phyloP scores from a whole-genome alignment of 2,113 vertebrate species.

The Capreolus pygargus region DNA sequence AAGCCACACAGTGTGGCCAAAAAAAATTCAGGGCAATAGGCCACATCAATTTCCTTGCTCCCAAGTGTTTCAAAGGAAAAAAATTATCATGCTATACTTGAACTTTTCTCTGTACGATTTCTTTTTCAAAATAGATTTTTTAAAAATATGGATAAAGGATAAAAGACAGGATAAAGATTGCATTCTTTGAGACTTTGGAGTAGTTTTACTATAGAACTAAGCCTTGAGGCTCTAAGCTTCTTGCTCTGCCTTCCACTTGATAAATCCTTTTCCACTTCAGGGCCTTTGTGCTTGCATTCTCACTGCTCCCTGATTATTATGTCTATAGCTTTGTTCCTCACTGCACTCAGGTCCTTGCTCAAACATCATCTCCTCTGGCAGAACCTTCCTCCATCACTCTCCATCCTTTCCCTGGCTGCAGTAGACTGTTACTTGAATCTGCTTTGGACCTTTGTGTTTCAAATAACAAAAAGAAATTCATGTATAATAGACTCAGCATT shows the following conservation, averaged over 20 bases:
- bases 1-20: background rate
- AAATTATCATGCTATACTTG: background rate
- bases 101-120: background rate
- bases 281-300: background rate
- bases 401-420: background rate
- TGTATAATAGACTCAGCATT: background rate
- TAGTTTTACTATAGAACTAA: background rate
- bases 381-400: background rate
- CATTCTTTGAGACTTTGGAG: background rate
- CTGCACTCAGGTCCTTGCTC: background rate
- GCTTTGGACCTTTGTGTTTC: background rate
- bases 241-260: background rate
- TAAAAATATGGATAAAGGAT: background rate
- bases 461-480: conserved; percentile 16
- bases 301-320: background rate
- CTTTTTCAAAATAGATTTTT: background rate
- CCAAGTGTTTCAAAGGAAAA: background rate
- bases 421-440: background rate
- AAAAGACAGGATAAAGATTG: background rate
- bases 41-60: background rate
- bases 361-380: background rate
- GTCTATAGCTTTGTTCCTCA: background rate
- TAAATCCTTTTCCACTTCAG: background rate
- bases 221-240: background rate
- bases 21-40: background rate